Evolutionary conservation across 2,888 invertebrate species (phyloP).

Genomic region (Hydroisotoma schaefferi): DNA sequence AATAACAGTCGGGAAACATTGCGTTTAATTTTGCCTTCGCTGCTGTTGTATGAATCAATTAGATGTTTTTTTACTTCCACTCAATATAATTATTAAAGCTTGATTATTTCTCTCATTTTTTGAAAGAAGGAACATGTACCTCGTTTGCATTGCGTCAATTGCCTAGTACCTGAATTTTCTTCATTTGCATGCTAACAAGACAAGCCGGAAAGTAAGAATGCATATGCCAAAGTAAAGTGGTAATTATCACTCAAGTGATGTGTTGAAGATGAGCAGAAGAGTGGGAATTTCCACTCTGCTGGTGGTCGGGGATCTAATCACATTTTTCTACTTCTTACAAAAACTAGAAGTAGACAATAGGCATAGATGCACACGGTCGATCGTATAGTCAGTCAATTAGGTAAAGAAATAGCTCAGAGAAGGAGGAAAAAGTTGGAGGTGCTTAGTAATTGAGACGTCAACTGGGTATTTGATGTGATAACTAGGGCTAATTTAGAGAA

Average conservation of each 20-base stretch:
- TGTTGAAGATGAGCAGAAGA: constrained; percentile 10
- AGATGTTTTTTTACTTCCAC: too few species aligned
- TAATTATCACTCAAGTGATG: constrained; percentile 19
- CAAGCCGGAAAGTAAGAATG: constrained; percentile 21
- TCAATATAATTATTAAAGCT: too few species aligned
- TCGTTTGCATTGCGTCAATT: too few species aligned
- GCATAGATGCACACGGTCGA: not conserved
- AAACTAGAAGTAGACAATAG: not conserved
- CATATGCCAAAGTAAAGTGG: constrained; percentile 8
- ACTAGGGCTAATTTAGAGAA: constrained; percentile 1
- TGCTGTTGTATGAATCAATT: too few species aligned
- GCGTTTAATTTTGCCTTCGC: too few species aligned
- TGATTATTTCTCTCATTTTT: too few species aligned
- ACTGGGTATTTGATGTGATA: constrained; percentile 2
- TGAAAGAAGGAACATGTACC: too few species aligned
- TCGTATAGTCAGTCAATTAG: not conserved
- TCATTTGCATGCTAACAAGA: constrained; percentile 37
- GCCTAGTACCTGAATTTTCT: too few species aligned
- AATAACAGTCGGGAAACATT: too few species aligned
- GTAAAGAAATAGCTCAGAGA: too few species aligned
- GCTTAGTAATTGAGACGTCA: constrained; percentile 26
- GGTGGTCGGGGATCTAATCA: constrained; percentile 20
- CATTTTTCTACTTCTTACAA: not conserved
- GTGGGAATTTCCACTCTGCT: constrained; percentile 23
- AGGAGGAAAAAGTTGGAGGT: not conserved